Conservation (phyloP, 2,113 vertebrate genomes). For the Sitta europaea region DNA sequence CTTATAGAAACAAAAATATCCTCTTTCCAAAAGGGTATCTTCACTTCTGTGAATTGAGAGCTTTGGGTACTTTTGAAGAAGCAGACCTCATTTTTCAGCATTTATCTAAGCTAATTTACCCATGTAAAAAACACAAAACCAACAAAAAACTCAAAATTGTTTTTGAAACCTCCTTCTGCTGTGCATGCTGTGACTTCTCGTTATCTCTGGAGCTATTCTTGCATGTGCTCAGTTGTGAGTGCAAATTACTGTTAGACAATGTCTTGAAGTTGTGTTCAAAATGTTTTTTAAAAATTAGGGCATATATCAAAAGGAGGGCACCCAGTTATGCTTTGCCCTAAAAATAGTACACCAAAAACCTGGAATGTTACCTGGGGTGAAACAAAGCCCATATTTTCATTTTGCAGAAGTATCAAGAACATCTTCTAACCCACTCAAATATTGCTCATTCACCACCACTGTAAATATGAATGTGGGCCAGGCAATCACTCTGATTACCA, state of each 20-base stretch:
- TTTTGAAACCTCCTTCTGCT: background rate
- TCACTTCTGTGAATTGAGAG: background rate
- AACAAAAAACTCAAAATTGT: background rate
- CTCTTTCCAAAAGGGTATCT: background rate
- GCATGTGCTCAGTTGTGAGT: background rate
- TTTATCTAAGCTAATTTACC: background rate
- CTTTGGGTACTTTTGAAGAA: background rate
- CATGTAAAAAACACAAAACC: background rate
- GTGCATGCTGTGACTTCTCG: background rate
- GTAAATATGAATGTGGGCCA: background rate
- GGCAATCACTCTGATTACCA: background rate
- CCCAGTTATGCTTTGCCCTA: background rate
- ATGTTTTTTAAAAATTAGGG: background rate
- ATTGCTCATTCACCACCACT: background rate
- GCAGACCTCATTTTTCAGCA: background rate
- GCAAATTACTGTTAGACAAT: background rate
- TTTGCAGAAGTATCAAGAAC: background rate
- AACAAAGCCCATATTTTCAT: background rate
- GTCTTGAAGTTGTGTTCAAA: background rate
- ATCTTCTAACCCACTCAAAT: background rate
- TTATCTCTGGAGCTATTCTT: background rate
- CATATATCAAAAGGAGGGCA: background rate
- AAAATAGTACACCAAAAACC: background rate
- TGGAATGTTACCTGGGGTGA: background rate
- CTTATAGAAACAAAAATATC: background rate